Evolutionary conservation across 2,797 vertebrate genomes (phyloP), one percentile per base, ranked within the genome.

Genomic region (Sebastes reedi): DNA sequence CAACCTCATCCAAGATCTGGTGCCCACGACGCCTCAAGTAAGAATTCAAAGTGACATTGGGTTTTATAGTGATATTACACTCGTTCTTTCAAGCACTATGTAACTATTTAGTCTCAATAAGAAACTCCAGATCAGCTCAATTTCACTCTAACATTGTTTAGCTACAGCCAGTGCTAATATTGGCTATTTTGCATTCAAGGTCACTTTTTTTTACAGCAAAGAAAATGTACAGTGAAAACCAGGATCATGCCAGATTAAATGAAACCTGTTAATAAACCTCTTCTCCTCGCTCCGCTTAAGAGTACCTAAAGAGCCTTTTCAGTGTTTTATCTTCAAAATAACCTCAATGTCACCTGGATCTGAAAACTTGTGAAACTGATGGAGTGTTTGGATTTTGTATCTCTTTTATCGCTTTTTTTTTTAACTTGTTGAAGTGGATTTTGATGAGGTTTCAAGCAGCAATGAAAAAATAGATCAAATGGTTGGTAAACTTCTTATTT

Each of bases 1-100:
- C 91, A 99, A 97, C 91, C 96, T 99, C 88, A 99, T 99, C 90
- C 98, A 98, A 91, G 97, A 99, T 82, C 87, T 99, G 88, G 97
- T 98, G 89, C 98, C 98, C 72, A 95, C 97, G 42, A 97, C 97
- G 14, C 96, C 98, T 82, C 97, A 99, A 97, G 98, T 98, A 95
- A 92, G 50, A 4, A 64, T 20, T 64, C 27, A 72, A 27, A 50
- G 3, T 25, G 20, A 61, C 36, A 4, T 7, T 20, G 10, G 27
- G 6, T 25, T 79, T 55, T 30, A 56, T 58, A 67, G 13, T 65
- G 13, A 55, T 30, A 10, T 42, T 25, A n/a, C 5, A 52, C 20
- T 32, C 8, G 2, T 73, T 60, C 1, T 83, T 46, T 73, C 1
- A n/a, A 64, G 46, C 2, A 0, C 3, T 1, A 59, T 9, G 11